A percentile compares a stretch with the other conserved stretches of the same genome.
These are phyloP conservation scores for Odontomachus brunneus DNA, from an alignment of 1,140 invertebrate species.

Conservation along the genomic window DNA sequence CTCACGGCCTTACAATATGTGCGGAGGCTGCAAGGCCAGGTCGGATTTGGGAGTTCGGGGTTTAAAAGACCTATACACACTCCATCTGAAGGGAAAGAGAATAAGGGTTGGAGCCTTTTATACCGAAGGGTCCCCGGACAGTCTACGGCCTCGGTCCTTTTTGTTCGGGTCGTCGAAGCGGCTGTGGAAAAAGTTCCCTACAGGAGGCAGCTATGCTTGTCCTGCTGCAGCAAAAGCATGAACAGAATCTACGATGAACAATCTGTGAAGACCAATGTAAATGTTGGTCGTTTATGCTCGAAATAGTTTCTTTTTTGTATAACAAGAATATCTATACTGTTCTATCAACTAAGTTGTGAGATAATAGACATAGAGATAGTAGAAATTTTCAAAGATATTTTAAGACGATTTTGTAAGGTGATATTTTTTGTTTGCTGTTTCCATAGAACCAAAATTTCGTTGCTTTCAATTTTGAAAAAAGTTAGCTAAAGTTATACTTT, in stretches of 20 bases:
- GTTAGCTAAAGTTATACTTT: neutral
- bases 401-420: too few relatives aligned
- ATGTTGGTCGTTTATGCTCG: too few relatives aligned
- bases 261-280: neutral
- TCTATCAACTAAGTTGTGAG: too few relatives aligned
- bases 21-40: slow-evolving; percentile 53
- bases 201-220: slow-evolving; percentile 29
- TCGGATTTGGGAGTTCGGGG: slow-evolving; percentile 70
- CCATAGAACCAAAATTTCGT: neutral
- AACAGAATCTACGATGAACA: slow-evolving; percentile 19
- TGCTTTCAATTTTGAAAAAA: neutral
- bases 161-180: slow-evolving; percentile 74
- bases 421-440: neutral
- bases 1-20: slow-evolving; percentile 18
- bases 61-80: slow-evolving; percentile 64
- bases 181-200: slow-evolving; percentile 66
- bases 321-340: too few relatives aligned
- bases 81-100: slow-evolving; percentile 53
- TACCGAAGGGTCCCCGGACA: slow-evolving; percentile 71
- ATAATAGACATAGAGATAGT: too few relatives aligned
- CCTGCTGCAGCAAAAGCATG: neutral
- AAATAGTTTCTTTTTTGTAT: too few relatives aligned
- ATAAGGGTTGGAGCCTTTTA: slow-evolving; percentile 79
- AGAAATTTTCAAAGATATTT: neutral
- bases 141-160: slow-evolving; percentile 68